Evolutionary conservation across 2,113 vertebrate species (phyloP).

Genomic region (Bucco capensis): DNA sequence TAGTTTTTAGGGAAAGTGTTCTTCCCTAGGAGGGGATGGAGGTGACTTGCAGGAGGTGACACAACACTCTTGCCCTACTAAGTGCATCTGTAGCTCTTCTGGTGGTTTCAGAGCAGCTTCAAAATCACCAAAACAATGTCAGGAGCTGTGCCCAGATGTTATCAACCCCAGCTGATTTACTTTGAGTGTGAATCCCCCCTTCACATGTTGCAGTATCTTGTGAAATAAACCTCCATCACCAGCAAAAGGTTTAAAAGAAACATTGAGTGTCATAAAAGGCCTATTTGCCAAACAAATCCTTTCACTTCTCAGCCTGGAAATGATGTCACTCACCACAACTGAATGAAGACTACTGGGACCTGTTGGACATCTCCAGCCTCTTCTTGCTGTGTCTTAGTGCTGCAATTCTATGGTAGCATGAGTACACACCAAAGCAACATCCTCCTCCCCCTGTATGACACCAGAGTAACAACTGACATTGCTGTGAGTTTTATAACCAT

Average conservation of each 20-base stretch:
- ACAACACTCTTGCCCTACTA: not conserved
- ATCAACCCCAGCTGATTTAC: not conserved
- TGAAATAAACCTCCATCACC: not conserved
- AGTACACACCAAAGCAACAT: not conserved
- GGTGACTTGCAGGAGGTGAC: not conserved
- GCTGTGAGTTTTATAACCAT: not conserved
- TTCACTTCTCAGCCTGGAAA: not conserved
- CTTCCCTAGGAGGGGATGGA: not conserved
- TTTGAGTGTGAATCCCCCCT: not conserved
- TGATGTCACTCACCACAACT: not conserved
- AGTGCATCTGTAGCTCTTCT: not conserved
- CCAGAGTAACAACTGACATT: not conserved
- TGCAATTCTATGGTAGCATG: rapidly evolving
- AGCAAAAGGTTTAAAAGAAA: not conserved
- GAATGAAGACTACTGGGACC: not conserved
- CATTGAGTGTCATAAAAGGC: not conserved
- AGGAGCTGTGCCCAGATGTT: not conserved
- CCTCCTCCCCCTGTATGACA: not conserved
- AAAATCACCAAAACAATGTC: not conserved
- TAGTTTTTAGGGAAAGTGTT: not conserved
- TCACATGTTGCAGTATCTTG: not conserved
- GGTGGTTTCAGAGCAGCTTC: not conserved
- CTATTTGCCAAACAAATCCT: not conserved
- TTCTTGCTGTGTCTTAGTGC: not conserved
- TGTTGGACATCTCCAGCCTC: not conserved